phyloP scores from a whole-genome alignment of 2,797 vertebrate genomes.

The Helicolenus hilgendorfi region DNA sequence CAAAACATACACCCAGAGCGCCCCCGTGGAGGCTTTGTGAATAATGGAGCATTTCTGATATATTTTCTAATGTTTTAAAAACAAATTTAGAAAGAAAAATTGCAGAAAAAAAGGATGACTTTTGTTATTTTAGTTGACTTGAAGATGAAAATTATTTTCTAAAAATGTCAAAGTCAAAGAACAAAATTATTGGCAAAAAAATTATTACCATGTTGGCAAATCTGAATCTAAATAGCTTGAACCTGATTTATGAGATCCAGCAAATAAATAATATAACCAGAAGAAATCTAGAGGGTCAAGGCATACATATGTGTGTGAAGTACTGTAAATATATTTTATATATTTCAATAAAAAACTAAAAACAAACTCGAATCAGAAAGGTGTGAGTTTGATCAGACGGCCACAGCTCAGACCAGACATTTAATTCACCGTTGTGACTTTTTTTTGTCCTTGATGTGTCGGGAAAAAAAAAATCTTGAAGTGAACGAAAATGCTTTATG shows the following conservation, averaged over 20 bases:
- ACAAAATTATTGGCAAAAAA: not conserved
- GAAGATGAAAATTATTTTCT: not conserved
- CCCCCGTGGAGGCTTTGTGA: not conserved
- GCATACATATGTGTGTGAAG: not conserved
- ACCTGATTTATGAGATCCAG: not conserved
- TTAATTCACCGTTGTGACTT: slow-evolving; percentile 13
- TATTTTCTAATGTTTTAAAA: not conserved
- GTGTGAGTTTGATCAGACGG: not conserved
- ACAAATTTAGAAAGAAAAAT: not conserved
- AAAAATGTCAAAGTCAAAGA: not conserved
- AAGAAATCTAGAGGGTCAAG: not conserved
- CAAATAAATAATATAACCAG: not conserved
- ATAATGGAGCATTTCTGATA: not conserved
- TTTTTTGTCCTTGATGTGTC: slow-evolving; percentile 43
- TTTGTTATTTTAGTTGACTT: not conserved
- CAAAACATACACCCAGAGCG: not conserved
- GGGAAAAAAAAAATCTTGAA: not conserved
- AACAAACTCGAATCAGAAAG: not conserved
- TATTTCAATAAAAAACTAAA: not conserved
- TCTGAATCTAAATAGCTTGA: not conserved
- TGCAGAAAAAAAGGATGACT: not conserved
- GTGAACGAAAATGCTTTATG: slow-evolving; percentile 56
- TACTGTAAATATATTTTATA: not conserved
- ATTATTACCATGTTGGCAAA: not conserved
- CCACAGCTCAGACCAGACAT: not conserved